phyloP scores from a whole-genome alignment of 2,888 invertebrate species.

The Halictus ligatus region DNA sequence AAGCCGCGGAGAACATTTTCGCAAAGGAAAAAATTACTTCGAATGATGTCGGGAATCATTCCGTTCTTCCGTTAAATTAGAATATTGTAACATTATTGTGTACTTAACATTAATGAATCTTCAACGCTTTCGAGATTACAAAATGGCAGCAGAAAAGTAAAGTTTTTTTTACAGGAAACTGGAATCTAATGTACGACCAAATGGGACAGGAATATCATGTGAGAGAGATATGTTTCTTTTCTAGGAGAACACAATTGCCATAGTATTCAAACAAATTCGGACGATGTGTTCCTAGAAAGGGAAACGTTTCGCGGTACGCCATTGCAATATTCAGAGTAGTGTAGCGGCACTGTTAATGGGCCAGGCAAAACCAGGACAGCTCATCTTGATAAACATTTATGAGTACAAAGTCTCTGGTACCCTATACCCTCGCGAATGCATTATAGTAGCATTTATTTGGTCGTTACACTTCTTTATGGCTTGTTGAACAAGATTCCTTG shows the following conservation, averaged over 20 bases:
- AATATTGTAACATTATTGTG: neutral
- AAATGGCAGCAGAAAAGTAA: neutral
- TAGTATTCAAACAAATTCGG: neutral
- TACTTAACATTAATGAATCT: neutral
- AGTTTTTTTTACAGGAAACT: neutral
- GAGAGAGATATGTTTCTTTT: slow-evolving; percentile 7
- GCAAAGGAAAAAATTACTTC: too few species aligned
- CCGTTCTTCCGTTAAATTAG: neutral
- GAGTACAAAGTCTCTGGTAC: slow-evolving; percentile 48
- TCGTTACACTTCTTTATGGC: slow-evolving; percentile 55
- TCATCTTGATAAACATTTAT: slow-evolving; percentile 56
- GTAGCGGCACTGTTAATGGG: slow-evolving; percentile 41
- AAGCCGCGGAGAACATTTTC: too few species aligned
- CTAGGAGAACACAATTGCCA: neutral
- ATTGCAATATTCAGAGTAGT: slow-evolving; percentile 21
- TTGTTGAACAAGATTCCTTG: slow-evolving; percentile 48
- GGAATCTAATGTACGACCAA: neutral
- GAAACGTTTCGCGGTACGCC: neutral
- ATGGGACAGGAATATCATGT: too few species aligned
- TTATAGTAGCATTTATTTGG: slow-evolving; percentile 56
- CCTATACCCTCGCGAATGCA: slow-evolving; percentile 35
- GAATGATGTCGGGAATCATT: too few species aligned
- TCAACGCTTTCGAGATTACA: neutral
- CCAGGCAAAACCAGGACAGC: slow-evolving; percentile 35
- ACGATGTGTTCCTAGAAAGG: neutral